A percentile compares a stretch with the other conserved stretches of the same genome.
These are phyloP conservation scores for Epiblema foenella DNA, from an alignment of 2,888 invertebrate genomes.

Conservation along the genomic window DNA sequence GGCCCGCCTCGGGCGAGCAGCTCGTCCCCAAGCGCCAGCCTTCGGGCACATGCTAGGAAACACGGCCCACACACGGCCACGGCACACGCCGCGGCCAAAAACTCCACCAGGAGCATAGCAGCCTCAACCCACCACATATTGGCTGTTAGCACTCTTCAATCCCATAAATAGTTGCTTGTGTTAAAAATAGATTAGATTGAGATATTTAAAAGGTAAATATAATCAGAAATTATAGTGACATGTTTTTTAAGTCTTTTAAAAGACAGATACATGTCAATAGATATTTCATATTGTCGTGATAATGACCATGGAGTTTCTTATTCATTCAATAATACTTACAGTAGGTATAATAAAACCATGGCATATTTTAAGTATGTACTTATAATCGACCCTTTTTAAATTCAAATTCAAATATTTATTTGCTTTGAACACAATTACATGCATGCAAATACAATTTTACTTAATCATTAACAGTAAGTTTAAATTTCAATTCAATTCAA, in stretches of 20 bases:
- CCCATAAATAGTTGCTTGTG: conserved; percentile 29
- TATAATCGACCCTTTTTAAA: too few species aligned
- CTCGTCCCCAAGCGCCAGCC: conserved; percentile 72
- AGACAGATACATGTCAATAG: not conserved
- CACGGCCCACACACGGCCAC: conserved; percentile 78
- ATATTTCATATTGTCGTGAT: not conserved
- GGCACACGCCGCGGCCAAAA: conserved; percentile 73
- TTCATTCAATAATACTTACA: not conserved
- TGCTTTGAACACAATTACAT: too few species aligned
- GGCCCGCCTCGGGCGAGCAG: conserved; percentile 59
- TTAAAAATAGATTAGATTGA: conserved; percentile 12
- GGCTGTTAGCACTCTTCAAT: conserved; percentile 23
- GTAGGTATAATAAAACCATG: too few species aligned
- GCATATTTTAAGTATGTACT: too few species aligned
- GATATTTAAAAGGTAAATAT: conserved; percentile 18
- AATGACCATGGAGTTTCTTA: not conserved
- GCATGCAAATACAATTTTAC: too few species aligned
- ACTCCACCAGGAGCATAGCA: conserved; percentile 72
- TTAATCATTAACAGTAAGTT: too few species aligned
- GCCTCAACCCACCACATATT: conserved; percentile 66
- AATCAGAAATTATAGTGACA: conserved; percentile 27
- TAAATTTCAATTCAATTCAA: too few species aligned
- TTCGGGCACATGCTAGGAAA: conserved; percentile 69
- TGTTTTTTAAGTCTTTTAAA: conserved; percentile 3
- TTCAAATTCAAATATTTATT: too few species aligned